Base-by-base conservation (phyloP, 2,888 invertebrate species). In the Stratiomys singularior region DNA sequence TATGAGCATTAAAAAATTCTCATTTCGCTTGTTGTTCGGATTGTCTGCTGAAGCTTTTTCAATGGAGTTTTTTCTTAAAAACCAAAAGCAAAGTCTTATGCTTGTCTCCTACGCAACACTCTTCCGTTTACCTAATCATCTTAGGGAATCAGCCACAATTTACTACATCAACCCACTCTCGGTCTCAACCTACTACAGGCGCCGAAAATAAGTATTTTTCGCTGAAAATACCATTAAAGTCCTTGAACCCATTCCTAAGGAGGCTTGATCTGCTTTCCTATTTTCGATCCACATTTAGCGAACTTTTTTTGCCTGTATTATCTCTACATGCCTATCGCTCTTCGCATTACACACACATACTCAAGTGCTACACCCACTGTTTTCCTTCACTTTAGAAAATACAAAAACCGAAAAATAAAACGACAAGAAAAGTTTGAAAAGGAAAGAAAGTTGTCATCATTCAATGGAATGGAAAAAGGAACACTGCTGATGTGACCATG, bases 391-490 rank as follows among this genome's bases (percentile, higher is more conserved):
- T 37, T 37, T 37, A 37, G 37, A 37, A 37, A 37, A 37, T 37
- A 37, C 37, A 37, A 37, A 37, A 37, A 5, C 52, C 7, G 15
- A 52, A 52, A 52, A 13, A 18, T 4, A 37, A 37, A 37, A 4
- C 52, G 52, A 52, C 4, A 52, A 37, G 37, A 37, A 37, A 37
- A 37, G 37, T 37, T 37, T 37, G 37, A 37, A 37, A 37, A 37
- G 37, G 37, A 37, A 30, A 64, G n/a, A 30, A 30, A 64, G 28
- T 64, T 15, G 30, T 64, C 30, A 30, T 30, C 15, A 30, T 30
- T 64, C 30, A 64, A 28, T 64, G 64, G 64, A 64, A 64, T 30
- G 64, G 64, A 64, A 64, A 64, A 64, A 64, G 30, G 64, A 64
- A 25, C 64, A 15, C 28, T 60, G 18, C n/a, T 64, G n/a, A n/a